Evolutionary conservation across 1,140 invertebrate species (phyloP).

Genomic region (Brachionus paranguensis): DNA sequence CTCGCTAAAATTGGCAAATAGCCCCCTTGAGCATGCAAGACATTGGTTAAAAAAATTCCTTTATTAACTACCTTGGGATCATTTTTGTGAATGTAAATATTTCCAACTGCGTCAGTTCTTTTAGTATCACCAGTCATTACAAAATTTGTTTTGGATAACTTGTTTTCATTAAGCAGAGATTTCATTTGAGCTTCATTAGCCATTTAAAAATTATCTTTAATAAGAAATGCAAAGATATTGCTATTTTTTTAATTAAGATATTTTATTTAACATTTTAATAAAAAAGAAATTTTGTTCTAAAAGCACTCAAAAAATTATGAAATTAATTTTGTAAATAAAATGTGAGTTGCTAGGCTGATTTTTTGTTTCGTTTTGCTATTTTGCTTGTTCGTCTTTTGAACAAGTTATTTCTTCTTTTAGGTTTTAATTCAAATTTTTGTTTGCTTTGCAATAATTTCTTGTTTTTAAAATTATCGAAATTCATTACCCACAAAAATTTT

Average conservation of each 20-base stretch:
- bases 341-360: slow-evolving; percentile 24
- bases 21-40: neutral
- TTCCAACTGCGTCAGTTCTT: neutral
- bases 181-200: neutral
- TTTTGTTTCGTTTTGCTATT: neutral
- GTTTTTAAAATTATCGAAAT: neutral
- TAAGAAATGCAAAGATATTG: neutral
- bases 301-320: slow-evolving; percentile 4
- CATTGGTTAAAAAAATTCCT: neutral
- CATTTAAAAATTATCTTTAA: neutral
- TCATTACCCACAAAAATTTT: neutral
- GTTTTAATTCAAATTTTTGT: neutral
- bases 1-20: neutral
- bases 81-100: slow-evolving; percentile 32
- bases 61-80: slow-evolving; percentile 19
- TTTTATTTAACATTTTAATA: neutral
- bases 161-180: neutral
- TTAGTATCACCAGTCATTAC: neutral
- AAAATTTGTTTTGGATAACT: neutral
- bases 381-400: neutral
- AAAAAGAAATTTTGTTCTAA: neutral
- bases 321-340: slow-evolving; percentile 34
- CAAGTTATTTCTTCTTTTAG: neutral
- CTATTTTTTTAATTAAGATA: neutral
- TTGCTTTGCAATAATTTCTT: neutral